phyloP scores from a whole-genome alignment of 2,888 invertebrate species.

The Patella pellucida region DNA sequence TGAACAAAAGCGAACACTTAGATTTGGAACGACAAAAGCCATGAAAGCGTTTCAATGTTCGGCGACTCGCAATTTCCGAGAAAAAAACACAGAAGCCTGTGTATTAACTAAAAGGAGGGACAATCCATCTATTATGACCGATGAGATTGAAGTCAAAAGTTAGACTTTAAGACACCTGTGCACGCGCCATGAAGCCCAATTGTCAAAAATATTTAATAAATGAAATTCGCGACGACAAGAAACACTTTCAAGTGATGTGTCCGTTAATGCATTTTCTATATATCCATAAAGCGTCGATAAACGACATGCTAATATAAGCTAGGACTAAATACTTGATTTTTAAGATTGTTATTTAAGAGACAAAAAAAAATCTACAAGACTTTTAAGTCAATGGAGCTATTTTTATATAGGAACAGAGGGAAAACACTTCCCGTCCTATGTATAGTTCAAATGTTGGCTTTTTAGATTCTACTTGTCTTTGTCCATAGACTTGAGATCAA shows the following conservation, averaged over 20 bases:
- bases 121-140: too few species aligned
- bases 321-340: not conserved
- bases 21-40: too few species aligned
- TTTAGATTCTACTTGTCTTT: not conserved
- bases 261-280: too few species aligned
- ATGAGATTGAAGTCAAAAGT: not conserved
- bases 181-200: not conserved
- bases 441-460: not conserved
- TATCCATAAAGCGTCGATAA: too few species aligned
- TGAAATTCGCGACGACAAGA: too few species aligned
- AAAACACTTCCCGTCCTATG: not conserved
- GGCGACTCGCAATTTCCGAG: too few species aligned
- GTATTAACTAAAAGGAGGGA: too few species aligned
- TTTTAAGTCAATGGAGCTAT: not conserved
- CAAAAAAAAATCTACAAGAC: not conserved
- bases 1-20: too few species aligned
- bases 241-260: too few species aligned
- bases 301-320: too few species aligned
- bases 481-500: not conserved
- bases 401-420: not conserved
- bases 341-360: not conserved
- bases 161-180: not conserved
- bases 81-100: too few species aligned
- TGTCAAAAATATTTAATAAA: not conserved
- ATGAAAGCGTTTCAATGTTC: too few species aligned